Percentiles rank a stretch among this genome's conserved stretches.
Conservation (phyloP, 2,888 invertebrate species). For the Diogma glabrata region DNA sequence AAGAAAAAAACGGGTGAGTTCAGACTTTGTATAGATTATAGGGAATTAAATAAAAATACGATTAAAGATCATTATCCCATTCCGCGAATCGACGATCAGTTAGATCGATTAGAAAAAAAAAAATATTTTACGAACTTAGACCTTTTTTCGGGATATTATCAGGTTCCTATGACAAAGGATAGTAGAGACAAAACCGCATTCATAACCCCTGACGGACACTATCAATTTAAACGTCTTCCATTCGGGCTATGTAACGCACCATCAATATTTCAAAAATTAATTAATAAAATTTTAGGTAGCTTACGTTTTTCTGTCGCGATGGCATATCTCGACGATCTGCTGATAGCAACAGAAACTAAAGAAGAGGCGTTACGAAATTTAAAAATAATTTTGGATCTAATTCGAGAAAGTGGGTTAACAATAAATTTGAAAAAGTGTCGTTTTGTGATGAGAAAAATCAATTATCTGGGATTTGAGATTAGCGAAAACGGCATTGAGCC, state of each 20-base stretch:
- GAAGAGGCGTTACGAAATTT: slow-evolving; percentile 15
- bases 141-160: slow-evolving; percentile 19
- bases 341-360: slow-evolving; percentile 5
- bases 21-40: neutral
- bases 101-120: slow-evolving; percentile 15
- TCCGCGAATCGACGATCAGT: neutral
- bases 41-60: neutral
- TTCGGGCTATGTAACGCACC: too few species aligned
- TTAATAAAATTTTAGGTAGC: slow-evolving; percentile 8
- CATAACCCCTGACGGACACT: slow-evolving; percentile 20
- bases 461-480: slow-evolving; percentile 20
- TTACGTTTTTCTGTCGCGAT: slow-evolving; percentile 15
- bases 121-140: slow-evolving; percentile 19
- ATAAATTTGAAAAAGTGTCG: slow-evolving; percentile 16
- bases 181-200: slow-evolving; percentile 22
- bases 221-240: slow-evolving; percentile 14
- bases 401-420: slow-evolving; percentile 9
- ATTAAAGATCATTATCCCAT: neutral
- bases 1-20: neutral
- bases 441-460: slow-evolving; percentile 18
- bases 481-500: slow-evolving; percentile 15
- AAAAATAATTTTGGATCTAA: neutral
- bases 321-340: slow-evolving; percentile 21
- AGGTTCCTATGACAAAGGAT: slow-evolving; percentile 20
- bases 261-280: too few species aligned